Percentiles rank a stretch among this genome's conserved stretches.
These are phyloP conservation scores for Acanthisitta chloris DNA, from an alignment of 2,113 vertebrate genomes.

Conservation along the genomic window DNA sequence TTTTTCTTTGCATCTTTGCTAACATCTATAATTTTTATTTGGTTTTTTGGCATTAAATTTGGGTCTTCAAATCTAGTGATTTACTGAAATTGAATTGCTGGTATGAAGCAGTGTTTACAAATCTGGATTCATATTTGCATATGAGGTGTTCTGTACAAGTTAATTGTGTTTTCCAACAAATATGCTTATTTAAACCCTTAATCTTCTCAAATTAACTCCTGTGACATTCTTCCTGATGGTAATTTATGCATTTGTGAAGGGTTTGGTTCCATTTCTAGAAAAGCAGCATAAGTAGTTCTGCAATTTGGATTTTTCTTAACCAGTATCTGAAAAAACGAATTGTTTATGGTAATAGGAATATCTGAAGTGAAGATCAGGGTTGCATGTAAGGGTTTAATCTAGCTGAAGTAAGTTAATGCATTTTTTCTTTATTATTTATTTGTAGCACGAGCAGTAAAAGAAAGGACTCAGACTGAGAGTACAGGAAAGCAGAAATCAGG, in stretches of 20 bases:
- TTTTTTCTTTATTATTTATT: neutral
- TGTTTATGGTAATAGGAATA: neutral
- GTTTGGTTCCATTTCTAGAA: neutral
- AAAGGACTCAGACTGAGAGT: neutral
- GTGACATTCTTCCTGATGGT: neutral
- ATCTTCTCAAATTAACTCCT: neutral
- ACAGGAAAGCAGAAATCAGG: slow-evolving; percentile 41
- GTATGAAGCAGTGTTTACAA: neutral
- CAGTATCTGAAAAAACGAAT: neutral
- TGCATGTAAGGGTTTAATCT: neutral
- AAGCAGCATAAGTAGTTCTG: neutral
- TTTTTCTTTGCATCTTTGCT: neutral
- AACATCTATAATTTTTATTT: neutral
- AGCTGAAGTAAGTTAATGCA: neutral
- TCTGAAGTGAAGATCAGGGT: neutral
- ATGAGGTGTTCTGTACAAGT: neutral
- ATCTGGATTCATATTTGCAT: neutral
- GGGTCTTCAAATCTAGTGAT: neutral
- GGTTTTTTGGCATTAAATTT: neutral
- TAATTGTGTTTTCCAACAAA: neutral
- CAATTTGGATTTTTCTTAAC: neutral
- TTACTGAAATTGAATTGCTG: neutral
- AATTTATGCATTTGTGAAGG: neutral
- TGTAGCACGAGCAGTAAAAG: slow-evolving; percentile 47
- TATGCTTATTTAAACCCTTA: neutral